These are phyloP conservation scores for Sturmia bella DNA, from an alignment of 2,888 invertebrate species.

Conservation along the genomic window DNA sequence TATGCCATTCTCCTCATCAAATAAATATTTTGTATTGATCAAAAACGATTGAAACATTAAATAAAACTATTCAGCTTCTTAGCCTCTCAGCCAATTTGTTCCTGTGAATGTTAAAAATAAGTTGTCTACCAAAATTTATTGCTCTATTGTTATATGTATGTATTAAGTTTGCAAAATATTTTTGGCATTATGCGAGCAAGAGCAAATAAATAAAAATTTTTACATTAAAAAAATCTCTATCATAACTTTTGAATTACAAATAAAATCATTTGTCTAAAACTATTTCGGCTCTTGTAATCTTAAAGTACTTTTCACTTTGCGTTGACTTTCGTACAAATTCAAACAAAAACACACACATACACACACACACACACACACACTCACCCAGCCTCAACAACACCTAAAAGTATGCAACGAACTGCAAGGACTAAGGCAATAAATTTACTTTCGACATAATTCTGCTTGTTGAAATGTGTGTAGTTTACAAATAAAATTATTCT, in stretches of 20 bases:
- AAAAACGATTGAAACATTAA: no score
- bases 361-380: not conserved
- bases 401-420: slow-evolving; percentile 25
- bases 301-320: slow-evolving; percentile 5
- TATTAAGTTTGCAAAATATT: slow-evolving; percentile 11
- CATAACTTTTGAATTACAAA: slow-evolving; percentile 55
- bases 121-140: slow-evolving; percentile 8
- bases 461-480: not conserved
- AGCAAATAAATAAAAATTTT: slow-evolving; percentile 12
- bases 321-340: no score
- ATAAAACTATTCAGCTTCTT: no score
- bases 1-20: no score
- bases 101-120: no score
- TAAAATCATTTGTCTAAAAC: slow-evolving; percentile 56
- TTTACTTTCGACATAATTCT: slow-evolving; percentile 35
- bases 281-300: slow-evolving; percentile 28
- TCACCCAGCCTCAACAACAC: not conserved
- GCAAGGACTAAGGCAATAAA: slow-evolving; percentile 37
- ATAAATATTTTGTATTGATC: no score
- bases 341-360: not conserved
- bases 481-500: slow-evolving; percentile 24
- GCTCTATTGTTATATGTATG: slow-evolving; percentile 20
- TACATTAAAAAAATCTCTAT: no score
- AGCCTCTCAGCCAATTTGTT: no score
- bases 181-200: not conserved